Conservation (phyloP, 2,113 vertebrate species). For the Bucco capensis region DNA sequence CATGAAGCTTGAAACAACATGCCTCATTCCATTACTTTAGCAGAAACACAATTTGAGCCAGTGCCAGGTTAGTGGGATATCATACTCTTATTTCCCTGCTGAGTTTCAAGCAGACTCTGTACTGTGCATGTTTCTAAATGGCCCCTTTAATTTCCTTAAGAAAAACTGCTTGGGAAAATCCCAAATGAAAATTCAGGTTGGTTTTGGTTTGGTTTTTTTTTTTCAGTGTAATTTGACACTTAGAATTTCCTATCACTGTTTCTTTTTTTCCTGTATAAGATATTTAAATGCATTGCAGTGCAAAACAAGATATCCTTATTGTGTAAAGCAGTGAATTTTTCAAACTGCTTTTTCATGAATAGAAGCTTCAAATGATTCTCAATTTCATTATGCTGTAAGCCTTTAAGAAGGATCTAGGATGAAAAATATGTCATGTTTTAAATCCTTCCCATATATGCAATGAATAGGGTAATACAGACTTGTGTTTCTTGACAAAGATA, state of each 20-base stretch:
- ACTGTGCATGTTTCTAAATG: slow-evolving; percentile 51
- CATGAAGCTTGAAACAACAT: slow-evolving; percentile 75
- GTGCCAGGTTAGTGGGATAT: slow-evolving; percentile 67
- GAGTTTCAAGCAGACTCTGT: slow-evolving; percentile 55
- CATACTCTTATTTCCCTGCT: slow-evolving; percentile 62
- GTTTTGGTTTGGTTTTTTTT: neutral
- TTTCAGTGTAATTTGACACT: slow-evolving; percentile 62
- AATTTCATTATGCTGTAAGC: slow-evolving; percentile 60
- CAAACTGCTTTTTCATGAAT: slow-evolving; percentile 59
- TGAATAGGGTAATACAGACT: neutral
- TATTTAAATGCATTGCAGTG: slow-evolving; percentile 52
- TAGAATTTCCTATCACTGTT: slow-evolving; percentile 40
- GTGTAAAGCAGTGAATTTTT: slow-evolving; percentile 59
- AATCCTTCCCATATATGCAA: neutral
- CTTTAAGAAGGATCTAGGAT: slow-evolving; percentile 40
- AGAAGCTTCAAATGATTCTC: slow-evolving; percentile 52
- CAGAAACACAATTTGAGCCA: slow-evolving; percentile 69
- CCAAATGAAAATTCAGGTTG: slow-evolving; percentile 62
- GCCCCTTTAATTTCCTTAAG: slow-evolving; percentile 36
- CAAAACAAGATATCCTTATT: slow-evolving; percentile 57
- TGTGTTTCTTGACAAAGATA: slow-evolving; percentile 10
- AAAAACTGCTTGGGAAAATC: slow-evolving; percentile 62
- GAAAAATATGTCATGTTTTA: slow-evolving; percentile 35
- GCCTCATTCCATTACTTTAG: slow-evolving; percentile 78
- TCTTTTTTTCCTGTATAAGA: slow-evolving; percentile 44